Percentiles rank a stretch among this genome's conserved stretches.
Evolutionary conservation across 2,888 invertebrate species (phyloP).

Genomic region (Eledone cirrhosa): DNA sequence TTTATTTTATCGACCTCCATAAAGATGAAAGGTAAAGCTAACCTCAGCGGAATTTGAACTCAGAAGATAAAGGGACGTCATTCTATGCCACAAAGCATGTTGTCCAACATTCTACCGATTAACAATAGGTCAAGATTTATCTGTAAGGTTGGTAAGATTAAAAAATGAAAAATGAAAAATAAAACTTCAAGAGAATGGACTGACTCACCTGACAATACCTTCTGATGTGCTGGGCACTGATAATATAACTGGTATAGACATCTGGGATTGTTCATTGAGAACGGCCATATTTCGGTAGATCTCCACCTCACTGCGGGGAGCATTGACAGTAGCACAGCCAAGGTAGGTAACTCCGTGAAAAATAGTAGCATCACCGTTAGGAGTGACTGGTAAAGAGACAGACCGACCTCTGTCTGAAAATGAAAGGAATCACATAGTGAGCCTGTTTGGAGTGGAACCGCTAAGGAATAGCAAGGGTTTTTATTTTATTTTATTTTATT

Average conservation of each 20-base stretch:
- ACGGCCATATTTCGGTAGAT: conserved; percentile 93
- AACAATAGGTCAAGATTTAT: too few relatives aligned
- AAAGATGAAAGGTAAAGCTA: too few relatives aligned
- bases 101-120: too few relatives aligned
- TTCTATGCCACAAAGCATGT: too few relatives aligned
- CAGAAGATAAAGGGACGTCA: too few relatives aligned
- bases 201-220: conserved; percentile 88
- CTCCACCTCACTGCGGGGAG: conserved; percentile 90
- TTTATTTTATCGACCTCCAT: too few relatives aligned
- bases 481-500: too few relatives aligned
- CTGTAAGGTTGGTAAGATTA: too few relatives aligned
- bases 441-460: conserved; percentile 22
- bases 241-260: conserved; percentile 87
- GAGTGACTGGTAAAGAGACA: conserved; percentile 53
- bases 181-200: too few relatives aligned
- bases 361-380: conserved; percentile 67
- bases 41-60: too few relatives aligned
- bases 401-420: conserved; percentile 50
- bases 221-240: conserved; percentile 92
- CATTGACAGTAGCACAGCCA: conserved; percentile 89
- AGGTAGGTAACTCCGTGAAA: conserved; percentile 93
- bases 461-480: not conserved
- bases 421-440: conserved; percentile 19
- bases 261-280: conserved; percentile 81
- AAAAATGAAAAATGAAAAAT: too few relatives aligned